These are phyloP conservation scores for Bungarus multicinctus DNA, from an alignment of 2,113 vertebrate species.

Conservation along the genomic window DNA sequence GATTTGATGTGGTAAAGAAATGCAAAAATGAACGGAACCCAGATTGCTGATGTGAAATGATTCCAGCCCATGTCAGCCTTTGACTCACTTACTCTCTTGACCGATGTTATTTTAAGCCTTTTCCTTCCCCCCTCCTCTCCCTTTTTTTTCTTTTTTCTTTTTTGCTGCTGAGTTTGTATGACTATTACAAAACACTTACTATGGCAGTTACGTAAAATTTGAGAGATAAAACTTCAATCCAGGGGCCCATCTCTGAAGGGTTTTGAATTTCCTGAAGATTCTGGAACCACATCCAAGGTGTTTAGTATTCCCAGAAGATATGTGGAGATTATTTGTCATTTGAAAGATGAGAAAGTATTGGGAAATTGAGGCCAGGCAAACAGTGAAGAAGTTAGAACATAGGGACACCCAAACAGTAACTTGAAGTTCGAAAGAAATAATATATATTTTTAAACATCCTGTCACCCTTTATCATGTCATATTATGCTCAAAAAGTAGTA, in stretches of 20 bases:
- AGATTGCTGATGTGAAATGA: neutral
- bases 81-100: slow-evolving; percentile 48
- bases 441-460: neutral
- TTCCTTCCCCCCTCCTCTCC: neutral
- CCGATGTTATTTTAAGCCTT: slow-evolving; percentile 43
- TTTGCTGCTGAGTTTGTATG: slow-evolving; percentile 59
- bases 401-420: slow-evolving; percentile 53
- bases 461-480: neutral
- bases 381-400: slow-evolving; percentile 48
- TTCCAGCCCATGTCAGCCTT: slow-evolving; percentile 43
- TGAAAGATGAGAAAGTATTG: slow-evolving; percentile 29
- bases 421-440: neutral
- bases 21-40: slow-evolving; percentile 27
- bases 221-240: slow-evolving; percentile 54
- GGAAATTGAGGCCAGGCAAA: slow-evolving; percentile 14
- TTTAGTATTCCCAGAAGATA: slow-evolving; percentile 54
- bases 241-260: slow-evolving; percentile 42
- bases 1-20: slow-evolving; percentile 34
- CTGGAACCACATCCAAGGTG: slow-evolving; percentile 51
- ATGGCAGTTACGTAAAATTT: slow-evolving; percentile 52
- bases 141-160: neutral
- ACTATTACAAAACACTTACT: slow-evolving; percentile 59
- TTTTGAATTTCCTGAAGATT: slow-evolving; percentile 52
- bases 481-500: neutral
- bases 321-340: slow-evolving; percentile 43